Conservation (phyloP, 2,113 vertebrate genomes). For the Anas platyrhynchos region DNA sequence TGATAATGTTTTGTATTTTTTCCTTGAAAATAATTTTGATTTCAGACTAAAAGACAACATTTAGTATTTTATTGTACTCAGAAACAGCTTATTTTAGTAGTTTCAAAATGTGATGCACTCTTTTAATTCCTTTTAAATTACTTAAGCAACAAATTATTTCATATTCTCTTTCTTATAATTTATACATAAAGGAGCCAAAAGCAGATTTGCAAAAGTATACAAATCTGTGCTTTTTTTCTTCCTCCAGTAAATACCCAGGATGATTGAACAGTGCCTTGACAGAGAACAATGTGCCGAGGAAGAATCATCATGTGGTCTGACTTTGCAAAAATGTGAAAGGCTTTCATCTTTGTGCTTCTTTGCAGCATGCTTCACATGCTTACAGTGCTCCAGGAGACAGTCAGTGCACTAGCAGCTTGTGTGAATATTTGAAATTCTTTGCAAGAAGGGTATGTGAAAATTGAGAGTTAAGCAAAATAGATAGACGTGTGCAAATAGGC, state of each 20-base stretch:
- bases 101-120: not conserved
- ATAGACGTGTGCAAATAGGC: not conserved
- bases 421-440: not conserved
- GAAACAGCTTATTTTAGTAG: not conserved
- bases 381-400: not conserved
- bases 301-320: not conserved
- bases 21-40: not conserved
- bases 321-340: not conserved
- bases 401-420: not conserved
- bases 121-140: not conserved
- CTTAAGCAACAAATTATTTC: not conserved
- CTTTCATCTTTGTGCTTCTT: not conserved
- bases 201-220: not conserved
- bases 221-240: not conserved
- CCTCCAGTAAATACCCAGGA: not conserved
- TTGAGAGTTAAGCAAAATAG: not conserved
- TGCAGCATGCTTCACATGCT: not conserved
- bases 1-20: not conserved
- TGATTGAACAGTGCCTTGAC: not conserved
- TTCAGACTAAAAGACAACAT: not conserved
- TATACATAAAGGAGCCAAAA: not conserved
- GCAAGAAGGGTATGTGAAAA: not conserved
- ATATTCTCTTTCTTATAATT: not conserved
- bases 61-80: not conserved
- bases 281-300: not conserved